Conservation (phyloP, 2,888 invertebrate genomes). For the Brassicogethes aeneus region DNA sequence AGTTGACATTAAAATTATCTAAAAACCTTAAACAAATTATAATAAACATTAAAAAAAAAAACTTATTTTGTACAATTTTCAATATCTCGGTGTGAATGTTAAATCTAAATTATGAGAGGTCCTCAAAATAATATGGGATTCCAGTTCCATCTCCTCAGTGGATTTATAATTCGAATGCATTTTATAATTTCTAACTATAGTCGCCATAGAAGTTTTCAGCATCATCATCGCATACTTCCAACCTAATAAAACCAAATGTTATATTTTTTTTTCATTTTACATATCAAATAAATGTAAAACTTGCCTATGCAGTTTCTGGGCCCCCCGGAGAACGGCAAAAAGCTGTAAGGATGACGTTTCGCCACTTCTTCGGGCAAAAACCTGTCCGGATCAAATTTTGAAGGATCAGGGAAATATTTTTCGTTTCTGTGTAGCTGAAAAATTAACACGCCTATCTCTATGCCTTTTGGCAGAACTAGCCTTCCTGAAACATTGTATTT, state of each 20-base stretch:
- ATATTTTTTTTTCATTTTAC: neutral
- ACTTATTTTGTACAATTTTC: neutral
- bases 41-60: too few species aligned
- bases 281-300: neutral
- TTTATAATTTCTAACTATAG: conserved; percentile 1
- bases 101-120: neutral
- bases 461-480: neutral
- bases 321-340: neutral
- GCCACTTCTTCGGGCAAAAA: neutral
- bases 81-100: neutral
- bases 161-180: neutral
- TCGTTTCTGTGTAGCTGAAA: neutral
- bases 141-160: neutral
- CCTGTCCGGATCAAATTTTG: neutral
- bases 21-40: too few species aligned
- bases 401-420: neutral
- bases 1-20: too few species aligned
- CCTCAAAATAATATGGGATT: neutral
- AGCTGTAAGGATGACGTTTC: neutral
- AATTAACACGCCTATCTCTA: neutral
- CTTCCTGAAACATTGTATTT: neutral
- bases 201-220: neutral
- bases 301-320: conserved; percentile 1
- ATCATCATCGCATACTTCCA: neutral
- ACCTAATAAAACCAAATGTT: neutral